A percentile compares a stretch with the other conserved stretches of the same genome.
These are phyloP conservation scores for Desmodus rotundus DNA, from an alignment of 2,113 vertebrate species.

Conservation along the genomic window DNA sequence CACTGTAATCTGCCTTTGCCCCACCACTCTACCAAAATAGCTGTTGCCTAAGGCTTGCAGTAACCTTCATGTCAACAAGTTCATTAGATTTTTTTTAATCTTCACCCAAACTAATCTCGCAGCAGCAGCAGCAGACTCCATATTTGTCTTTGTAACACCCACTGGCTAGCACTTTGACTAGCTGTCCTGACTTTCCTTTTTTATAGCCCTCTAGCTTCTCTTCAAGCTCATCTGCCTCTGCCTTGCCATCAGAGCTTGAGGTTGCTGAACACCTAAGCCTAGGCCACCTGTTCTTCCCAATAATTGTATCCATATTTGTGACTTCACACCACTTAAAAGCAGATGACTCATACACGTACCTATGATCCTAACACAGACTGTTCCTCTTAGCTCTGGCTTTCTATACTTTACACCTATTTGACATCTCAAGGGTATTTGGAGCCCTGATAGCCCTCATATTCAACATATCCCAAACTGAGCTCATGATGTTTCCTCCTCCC, in stretches of 20 bases:
- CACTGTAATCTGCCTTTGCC: background rate
- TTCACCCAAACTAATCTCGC: background rate
- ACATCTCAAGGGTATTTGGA: background rate
- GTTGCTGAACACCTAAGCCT: slow-evolving; percentile 2
- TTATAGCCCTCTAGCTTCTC: background rate
- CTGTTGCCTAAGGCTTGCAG: background rate
- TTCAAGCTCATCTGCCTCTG: background rate
- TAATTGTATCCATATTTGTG: background rate
- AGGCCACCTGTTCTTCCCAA: background rate
- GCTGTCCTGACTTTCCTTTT: background rate
- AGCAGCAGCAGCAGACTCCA: background rate
- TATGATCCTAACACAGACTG: background rate
- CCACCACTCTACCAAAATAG: background rate
- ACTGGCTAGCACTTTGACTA: background rate
- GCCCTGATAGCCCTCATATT: background rate
- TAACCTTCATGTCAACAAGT: slow-evolving; percentile 7
- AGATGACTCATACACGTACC: background rate
- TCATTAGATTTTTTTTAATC: slow-evolving; percentile 8
- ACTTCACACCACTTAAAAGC: background rate
- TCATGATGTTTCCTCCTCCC: background rate
- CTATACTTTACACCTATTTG: background rate
- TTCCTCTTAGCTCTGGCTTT: background rate
- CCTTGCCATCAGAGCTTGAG: background rate
- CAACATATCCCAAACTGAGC: background rate
- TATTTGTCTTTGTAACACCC: background rate